Base-by-base conservation (phyloP, 1,140 invertebrate genomes). In the Drosophila eugracilis region DNA sequence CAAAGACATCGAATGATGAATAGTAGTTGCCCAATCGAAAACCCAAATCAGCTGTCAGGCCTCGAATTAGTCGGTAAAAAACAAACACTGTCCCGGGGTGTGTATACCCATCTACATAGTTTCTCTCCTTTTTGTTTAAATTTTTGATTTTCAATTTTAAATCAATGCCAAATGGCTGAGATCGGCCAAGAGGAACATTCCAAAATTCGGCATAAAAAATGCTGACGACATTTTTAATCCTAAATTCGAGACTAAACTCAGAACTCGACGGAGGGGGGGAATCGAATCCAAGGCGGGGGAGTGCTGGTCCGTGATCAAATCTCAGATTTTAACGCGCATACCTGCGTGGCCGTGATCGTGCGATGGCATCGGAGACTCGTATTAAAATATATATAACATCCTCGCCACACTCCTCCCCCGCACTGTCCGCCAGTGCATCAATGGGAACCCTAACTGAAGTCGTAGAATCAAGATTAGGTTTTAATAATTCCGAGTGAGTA, bases 141-240 rank as follows among this genome's bases (percentile, higher is more conserved):
- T n/a, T n/a, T n/a, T n/a, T n/a, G n/a, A n/a, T 55, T 41, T 65
- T 59, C 63, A 53, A 63, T 58, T 21, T 53, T 37, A 83, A 84
- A 71, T 86, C 81, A 86, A 85, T 85, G 80, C 80, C 80, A 84
- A 76, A 63, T 60, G 53, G 39, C 54, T 52, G 73, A 53, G 19
- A n/a, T n/a, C n/a, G n/a, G n/a, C n/a, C 19, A 34, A 26, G 9
- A 19, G 49, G n/a, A 73, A 52, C 60, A 55, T 49, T 47, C 32
- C 37, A 54, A 75, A 75, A 79, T 75, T 86, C 81, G 67, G 78
- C 78, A 78, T 83, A 86, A 86, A 83, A 85, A 86, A 83, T 34
- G 78, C 83, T 86, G 83, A 86, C 83, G 83, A 86, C 83, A 86
- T 88, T 83, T 86, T 83, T 86, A 88, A 86, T 88, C 83, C 83